Evolutionary conservation across 2,888 invertebrate species (phyloP).

Genomic region (Bellardia bayeri): DNA sequence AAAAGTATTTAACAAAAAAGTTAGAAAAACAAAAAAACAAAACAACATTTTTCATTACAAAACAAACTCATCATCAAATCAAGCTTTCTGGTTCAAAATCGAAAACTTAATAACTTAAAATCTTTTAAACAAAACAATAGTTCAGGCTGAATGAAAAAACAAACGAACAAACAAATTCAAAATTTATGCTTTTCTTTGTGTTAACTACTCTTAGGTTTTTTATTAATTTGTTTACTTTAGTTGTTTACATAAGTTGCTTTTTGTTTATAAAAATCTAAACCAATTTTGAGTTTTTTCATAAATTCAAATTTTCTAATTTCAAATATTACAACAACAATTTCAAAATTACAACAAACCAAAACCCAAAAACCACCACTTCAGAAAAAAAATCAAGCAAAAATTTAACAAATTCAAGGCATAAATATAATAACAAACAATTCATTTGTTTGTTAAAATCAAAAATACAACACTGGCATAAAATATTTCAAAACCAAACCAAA

Average conservation of each 20-base stretch:
- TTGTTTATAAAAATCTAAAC: slow-evolving; percentile 78
- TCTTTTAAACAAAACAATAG: slow-evolving; percentile 75
- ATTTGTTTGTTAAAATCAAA: slow-evolving; percentile 52
- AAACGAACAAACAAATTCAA: slow-evolving; percentile 29
- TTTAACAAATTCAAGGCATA: slow-evolving; percentile 75
- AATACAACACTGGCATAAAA: slow-evolving; percentile 54
- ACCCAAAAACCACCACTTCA: slow-evolving; percentile 39
- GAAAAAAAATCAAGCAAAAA: slow-evolving; percentile 73
- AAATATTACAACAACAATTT: slow-evolving; percentile 59
- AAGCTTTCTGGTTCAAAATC: slow-evolving; percentile 48
- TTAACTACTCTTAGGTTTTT: slow-evolving; percentile 43
- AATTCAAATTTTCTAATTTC: slow-evolving; percentile 57
- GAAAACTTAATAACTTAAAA: slow-evolving; percentile 49
- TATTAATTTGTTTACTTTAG: slow-evolving; percentile 47
- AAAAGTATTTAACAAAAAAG: slow-evolving; percentile 71
- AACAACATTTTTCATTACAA: slow-evolving; percentile 49
- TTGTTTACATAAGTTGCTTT: slow-evolving; percentile 29
- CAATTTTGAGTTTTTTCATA: slow-evolving; percentile 75
- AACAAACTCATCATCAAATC: slow-evolving; percentile 18
- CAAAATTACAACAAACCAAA: slow-evolving; percentile 67
- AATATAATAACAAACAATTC: slow-evolving; percentile 67
- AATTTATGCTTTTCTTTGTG: slow-evolving; percentile 9
- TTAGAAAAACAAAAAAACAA: slow-evolving; percentile 13
- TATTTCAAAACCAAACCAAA: slow-evolving; percentile 58
- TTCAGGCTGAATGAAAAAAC: slow-evolving; percentile 75